These are phyloP conservation scores for Meleagris gallopavo DNA, from an alignment of 2,113 vertebrate genomes.

Conservation along the genomic window DNA sequence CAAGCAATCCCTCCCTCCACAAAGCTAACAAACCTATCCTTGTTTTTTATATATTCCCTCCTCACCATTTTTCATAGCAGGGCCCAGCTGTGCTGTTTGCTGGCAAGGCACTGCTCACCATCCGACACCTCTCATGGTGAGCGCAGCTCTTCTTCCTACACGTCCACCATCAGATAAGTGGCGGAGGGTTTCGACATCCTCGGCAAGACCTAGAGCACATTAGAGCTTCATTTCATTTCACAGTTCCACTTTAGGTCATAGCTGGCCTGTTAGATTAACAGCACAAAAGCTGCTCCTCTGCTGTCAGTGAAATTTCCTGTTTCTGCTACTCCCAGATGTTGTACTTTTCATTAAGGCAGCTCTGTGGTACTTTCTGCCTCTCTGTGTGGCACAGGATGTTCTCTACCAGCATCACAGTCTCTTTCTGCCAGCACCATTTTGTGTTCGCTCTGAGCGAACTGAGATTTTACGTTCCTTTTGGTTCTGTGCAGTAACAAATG, in stretches of 20 bases:
- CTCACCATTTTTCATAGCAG: neutral
- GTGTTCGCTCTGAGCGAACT: neutral
- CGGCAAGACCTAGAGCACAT: neutral
- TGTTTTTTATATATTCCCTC: neutral
- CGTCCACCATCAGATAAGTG: neutral
- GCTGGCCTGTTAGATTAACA: neutral
- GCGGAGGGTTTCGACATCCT: neutral
- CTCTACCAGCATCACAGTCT: rapidly evolving
- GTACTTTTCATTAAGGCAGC: neutral
- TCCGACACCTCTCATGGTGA: neutral
- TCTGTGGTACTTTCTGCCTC: neutral
- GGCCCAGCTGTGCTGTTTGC: neutral
- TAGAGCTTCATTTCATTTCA: neutral
- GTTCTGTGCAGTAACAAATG: neutral
- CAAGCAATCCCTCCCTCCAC: neutral
- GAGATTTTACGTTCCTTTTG: neutral
- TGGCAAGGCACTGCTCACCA: neutral
- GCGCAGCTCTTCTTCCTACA: neutral
- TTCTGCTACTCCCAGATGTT: neutral
- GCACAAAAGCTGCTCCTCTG: neutral
- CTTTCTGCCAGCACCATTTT: neutral
- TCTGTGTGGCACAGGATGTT: neutral
- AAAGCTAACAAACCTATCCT: neutral
- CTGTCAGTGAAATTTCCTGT: neutral
- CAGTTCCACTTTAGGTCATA: neutral